These are phyloP conservation scores for Gryllus longicercus DNA, from an alignment of 2,888 invertebrate genomes.

Conservation along the genomic window DNA sequence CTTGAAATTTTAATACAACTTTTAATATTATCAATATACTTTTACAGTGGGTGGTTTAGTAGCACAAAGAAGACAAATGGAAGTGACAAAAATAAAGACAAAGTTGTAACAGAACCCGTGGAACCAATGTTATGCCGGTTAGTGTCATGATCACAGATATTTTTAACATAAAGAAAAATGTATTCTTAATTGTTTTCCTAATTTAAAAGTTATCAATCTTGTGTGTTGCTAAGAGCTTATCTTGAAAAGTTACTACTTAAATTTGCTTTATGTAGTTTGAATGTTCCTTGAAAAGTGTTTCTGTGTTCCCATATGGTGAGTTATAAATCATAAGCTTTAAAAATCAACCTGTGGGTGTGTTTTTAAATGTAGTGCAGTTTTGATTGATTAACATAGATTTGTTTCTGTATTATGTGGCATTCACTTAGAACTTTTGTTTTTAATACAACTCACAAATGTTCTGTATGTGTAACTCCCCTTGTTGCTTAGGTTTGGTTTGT, in stretches of 20 bases:
- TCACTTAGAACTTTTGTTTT: neutral
- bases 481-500: slow-evolving; percentile 63
- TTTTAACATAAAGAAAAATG: no score
- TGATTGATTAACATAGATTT: neutral
- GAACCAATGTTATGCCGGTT: slow-evolving; percentile 68
- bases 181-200: neutral
- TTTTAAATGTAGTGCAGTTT: neutral
- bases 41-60: slow-evolving; percentile 35
- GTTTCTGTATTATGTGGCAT: neutral
- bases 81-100: slow-evolving; percentile 30
- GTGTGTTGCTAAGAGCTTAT: no score
- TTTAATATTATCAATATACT: slow-evolving; percentile 2
- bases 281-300: no score
- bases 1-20: neutral
- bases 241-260: no score
- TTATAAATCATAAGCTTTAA: no score
- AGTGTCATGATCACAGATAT: neutral
- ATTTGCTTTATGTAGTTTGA: no score
- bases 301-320: no score
- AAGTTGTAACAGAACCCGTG: slow-evolving; percentile 55
- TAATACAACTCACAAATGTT: neutral
- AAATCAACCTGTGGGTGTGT: no score
- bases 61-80: slow-evolving; percentile 28
- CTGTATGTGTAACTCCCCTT: neutral
- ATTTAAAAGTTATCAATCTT: neutral